These are phyloP conservation scores for Lasioglossum villosulum DNA, from an alignment of 2,888 invertebrate genomes.

Conservation along the genomic window DNA sequence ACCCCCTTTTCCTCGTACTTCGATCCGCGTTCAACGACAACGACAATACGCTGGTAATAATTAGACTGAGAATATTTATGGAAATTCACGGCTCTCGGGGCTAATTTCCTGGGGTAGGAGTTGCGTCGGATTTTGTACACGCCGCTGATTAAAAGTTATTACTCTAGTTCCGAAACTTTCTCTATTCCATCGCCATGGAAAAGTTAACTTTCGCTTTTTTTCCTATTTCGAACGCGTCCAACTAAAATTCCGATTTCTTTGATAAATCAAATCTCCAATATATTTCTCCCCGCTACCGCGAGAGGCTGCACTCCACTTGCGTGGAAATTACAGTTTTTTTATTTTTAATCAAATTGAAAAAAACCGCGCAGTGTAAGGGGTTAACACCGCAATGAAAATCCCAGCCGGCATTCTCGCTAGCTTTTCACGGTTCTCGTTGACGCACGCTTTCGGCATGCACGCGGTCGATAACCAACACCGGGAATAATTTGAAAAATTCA, in stretches of 20 bases:
- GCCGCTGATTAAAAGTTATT: neutral
- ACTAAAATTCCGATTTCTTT: neutral
- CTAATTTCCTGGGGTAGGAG: neutral
- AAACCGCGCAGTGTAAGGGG: neutral
- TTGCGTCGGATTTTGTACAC: neutral
- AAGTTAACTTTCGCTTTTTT: neutral
- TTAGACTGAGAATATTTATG: neutral
- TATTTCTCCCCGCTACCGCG: neutral
- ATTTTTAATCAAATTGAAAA: neutral
- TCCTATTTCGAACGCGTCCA: neutral
- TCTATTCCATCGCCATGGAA: neutral
- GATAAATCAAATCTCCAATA: neutral
- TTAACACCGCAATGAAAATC: neutral
- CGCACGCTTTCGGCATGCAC: neutral
- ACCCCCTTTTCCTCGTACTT: neutral
- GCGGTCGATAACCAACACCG: conserved; percentile 13
- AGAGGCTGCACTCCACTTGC: neutral
- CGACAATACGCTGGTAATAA: neutral
- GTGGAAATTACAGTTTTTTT: neutral
- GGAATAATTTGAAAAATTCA: conserved; percentile 26
- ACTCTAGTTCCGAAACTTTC: neutral
- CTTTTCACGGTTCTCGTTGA: neutral
- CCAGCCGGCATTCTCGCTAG: neutral
- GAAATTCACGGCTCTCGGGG: neutral
- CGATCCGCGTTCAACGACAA: neutral